A percentile compares a stretch with the other conserved stretches of the same genome.
These are phyloP conservation scores for Mactromeris polynyma DNA, from an alignment of 2,888 invertebrate species.

Conservation along the genomic window DNA sequence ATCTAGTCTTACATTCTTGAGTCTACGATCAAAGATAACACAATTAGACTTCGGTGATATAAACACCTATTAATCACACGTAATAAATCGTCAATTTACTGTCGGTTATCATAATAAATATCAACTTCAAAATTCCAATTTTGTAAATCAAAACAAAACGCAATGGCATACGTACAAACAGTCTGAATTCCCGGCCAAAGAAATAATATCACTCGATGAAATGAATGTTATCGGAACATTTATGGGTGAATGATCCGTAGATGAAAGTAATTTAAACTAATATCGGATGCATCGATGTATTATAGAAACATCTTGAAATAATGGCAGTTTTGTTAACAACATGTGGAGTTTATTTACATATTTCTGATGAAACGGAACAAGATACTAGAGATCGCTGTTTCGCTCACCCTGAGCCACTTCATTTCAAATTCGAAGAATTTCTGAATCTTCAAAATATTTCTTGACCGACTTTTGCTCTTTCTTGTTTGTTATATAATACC, in stretches of 20 bases:
- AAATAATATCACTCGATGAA: neutral
- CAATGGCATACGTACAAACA: neutral
- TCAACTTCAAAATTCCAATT: neutral
- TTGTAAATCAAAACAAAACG: neutral
- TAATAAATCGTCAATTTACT: no score
- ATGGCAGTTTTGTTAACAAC: slow-evolving; percentile 9
- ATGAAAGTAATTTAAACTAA: neutral
- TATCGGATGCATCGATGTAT: neutral
- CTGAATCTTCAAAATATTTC: no score
- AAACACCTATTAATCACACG: no score
- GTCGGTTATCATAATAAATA: no score
- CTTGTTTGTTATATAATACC: no score
- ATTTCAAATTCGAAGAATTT: no score
- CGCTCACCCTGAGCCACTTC: neutral
- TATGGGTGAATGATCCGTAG: neutral
- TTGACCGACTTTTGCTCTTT: no score
- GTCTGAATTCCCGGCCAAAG: neutral
- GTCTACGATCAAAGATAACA: no score
- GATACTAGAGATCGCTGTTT: neutral
- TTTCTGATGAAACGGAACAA: neutral
- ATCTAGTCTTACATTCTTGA: no score
- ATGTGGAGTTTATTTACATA: slow-evolving; percentile 12
- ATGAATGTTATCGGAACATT: neutral
- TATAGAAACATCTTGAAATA: neutral
- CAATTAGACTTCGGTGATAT: no score